Percentiles rank a stretch among this genome's conserved stretches.
These are phyloP conservation scores for Chaetops frenatus DNA, from an alignment of 2,113 vertebrate genomes.

Conservation along the genomic window DNA sequence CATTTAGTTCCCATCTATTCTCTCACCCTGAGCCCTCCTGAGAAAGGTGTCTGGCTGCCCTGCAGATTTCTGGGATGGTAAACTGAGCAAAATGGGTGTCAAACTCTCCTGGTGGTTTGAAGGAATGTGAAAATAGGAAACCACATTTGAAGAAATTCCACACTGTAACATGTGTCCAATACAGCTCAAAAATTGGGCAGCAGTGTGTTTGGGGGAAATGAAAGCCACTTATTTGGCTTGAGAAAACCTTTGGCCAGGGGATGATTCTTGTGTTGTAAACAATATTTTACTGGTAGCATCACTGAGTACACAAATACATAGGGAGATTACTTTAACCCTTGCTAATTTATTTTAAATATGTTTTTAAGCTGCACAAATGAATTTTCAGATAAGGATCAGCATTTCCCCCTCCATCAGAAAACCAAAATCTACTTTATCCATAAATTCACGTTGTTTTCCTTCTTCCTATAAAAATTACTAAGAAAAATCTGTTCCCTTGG, in stretches of 20 bases:
- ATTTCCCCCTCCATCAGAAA: neutral
- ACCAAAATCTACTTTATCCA: neutral
- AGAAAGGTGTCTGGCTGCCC: neutral
- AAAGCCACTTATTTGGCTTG: neutral
- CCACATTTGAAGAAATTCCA: neutral
- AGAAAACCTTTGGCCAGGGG: neutral
- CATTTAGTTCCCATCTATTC: neutral
- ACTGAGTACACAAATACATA: neutral
- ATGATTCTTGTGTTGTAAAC: neutral
- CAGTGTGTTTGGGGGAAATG: neutral
- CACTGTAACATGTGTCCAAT: rapidly evolving
- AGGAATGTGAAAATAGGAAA: neutral
- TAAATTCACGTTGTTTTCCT: neutral
- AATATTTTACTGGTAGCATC: neutral
- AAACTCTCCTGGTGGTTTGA: neutral
- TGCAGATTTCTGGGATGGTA: neutral
- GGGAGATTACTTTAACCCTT: neutral
- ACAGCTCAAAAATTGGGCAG: neutral
- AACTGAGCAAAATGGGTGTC: neutral
- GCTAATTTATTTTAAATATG: neutral
- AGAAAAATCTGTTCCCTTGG: neutral
- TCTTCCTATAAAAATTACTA: neutral
- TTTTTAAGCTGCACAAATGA: neutral
- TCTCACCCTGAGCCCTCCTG: neutral
- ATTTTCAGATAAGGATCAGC: neutral